Conservation (phyloP, 2,113 vertebrate genomes). For the Hypocryptadius cinnamomeus region DNA sequence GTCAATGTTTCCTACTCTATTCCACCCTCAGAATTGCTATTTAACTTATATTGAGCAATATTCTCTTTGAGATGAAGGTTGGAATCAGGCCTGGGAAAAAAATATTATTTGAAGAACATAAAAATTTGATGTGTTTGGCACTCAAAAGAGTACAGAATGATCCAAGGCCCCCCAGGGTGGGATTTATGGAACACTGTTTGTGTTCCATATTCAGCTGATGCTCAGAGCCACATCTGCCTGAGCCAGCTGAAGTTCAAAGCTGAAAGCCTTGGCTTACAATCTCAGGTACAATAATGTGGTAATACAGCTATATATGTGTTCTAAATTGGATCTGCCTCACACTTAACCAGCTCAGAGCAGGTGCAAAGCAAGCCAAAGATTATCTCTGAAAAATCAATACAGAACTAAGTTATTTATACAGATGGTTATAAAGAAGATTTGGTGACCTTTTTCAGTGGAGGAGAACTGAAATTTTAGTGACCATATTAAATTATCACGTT, state of each 20-base stretch:
- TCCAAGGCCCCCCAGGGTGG: neutral
- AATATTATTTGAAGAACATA: neutral
- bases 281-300: neutral
- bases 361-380: neutral
- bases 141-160: neutral
- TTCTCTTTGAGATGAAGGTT: neutral
- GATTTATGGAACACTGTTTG: neutral
- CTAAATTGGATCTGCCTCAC: neutral
- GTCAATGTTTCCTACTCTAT: neutral
- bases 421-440: neutral
- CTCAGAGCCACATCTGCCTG: neutral
- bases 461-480: neutral
- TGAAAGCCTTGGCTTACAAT: neutral
- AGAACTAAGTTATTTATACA: neutral
- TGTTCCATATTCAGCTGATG: neutral
- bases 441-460: neutral
- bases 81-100: neutral
- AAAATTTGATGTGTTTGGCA: slow-evolving; percentile 7
- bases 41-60: neutral
- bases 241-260: neutral
- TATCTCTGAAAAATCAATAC: neutral
- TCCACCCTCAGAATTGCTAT: neutral
- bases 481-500: neutral
- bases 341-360: neutral
- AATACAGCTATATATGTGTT: rapidly evolving